Conservation (phyloP, 2,888 invertebrate species). For the Yponomeuta cagnagella region DNA sequence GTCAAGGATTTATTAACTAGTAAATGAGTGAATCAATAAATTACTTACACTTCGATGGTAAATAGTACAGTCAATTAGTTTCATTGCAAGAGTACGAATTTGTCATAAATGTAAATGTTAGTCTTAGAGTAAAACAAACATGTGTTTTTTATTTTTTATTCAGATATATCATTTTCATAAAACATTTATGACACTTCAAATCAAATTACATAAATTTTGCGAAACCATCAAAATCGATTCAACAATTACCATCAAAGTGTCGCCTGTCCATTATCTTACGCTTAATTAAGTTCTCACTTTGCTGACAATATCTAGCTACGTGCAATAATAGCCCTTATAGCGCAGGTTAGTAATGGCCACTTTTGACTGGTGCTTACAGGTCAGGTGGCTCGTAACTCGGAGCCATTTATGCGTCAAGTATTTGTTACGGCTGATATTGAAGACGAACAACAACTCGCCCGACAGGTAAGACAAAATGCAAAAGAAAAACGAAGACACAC, state of each 20-base stretch:
- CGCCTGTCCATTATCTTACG: background rate
- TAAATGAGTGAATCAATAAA: background rate
- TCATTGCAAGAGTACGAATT: slow-evolving; percentile 16
- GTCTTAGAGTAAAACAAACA: background rate
- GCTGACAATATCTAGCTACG: background rate
- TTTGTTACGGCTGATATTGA: slow-evolving; percentile 83
- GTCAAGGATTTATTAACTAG: background rate
- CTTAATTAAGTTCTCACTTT: background rate
- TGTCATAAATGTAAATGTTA: slow-evolving; percentile 24
- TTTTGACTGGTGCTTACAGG: slow-evolving; percentile 73
- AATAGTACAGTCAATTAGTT: slow-evolving; percentile 20
- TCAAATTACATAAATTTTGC: background rate
- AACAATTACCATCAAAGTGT: slow-evolving; percentile 16
- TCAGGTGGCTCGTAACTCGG: slow-evolving; percentile 93
- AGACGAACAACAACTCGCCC: slow-evolving; percentile 76
- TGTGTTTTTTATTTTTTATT: background rate
- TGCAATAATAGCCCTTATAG: background rate
- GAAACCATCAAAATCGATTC: background rate
- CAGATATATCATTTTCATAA: background rate
- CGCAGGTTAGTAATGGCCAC: slow-evolving; percentile 25
- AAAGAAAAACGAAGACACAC: slow-evolving; percentile 10
- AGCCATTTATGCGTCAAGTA: slow-evolving; percentile 98
- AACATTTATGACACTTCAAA: slow-evolving; percentile 13
- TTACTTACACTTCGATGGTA: slow-evolving; percentile 29
- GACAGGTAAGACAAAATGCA: slow-evolving; percentile 75